These are phyloP conservation scores for Drepanosiphum platanoidis DNA, from an alignment of 2,888 invertebrate genomes.

Conservation along the genomic window DNA sequence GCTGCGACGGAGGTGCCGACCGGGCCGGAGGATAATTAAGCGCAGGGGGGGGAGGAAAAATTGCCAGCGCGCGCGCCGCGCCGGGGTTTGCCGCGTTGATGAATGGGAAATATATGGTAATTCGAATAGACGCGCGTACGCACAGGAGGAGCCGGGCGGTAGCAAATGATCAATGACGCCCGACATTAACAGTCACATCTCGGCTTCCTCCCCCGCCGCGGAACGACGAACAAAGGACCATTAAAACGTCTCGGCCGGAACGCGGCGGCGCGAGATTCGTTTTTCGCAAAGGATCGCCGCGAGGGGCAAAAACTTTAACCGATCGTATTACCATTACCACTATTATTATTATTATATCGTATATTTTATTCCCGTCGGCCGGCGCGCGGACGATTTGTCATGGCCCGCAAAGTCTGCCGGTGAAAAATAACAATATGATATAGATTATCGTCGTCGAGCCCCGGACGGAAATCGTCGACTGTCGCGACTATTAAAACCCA, in stretches of 20 bases:
- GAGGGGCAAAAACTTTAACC: constrained; percentile 43
- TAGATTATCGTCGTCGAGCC: not conserved
- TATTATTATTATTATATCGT: no score
- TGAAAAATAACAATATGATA: constrained; percentile 24
- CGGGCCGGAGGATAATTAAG: constrained; percentile 27
- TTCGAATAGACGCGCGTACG: constrained; percentile 10
- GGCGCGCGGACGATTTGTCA: constrained; percentile 32
- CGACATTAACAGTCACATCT: constrained; percentile 56
- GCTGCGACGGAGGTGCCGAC: not conserved
- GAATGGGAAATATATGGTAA: constrained; percentile 59
- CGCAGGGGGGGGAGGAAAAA: not conserved
- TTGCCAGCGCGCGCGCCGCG: not conserved
- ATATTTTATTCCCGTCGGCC: not conserved
- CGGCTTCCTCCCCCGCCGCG: not conserved
- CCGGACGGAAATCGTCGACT: constrained; percentile 16
- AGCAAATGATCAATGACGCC: constrained; percentile 55
- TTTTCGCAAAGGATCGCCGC: constrained; percentile 32
- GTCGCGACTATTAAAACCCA: not conserved
- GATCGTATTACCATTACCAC: no score
- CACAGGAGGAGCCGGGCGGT: constrained; percentile 46
- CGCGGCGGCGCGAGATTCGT: constrained; percentile 28
- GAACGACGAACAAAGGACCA: constrained; percentile 46
- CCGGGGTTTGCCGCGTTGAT: constrained; percentile 8
- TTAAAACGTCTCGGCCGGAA: constrained; percentile 41
- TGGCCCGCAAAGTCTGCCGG: constrained; percentile 1